These are phyloP conservation scores for Neopelma chrysocephalum DNA, from an alignment of 2,797 vertebrate genomes.

Conservation along the genomic window DNA sequence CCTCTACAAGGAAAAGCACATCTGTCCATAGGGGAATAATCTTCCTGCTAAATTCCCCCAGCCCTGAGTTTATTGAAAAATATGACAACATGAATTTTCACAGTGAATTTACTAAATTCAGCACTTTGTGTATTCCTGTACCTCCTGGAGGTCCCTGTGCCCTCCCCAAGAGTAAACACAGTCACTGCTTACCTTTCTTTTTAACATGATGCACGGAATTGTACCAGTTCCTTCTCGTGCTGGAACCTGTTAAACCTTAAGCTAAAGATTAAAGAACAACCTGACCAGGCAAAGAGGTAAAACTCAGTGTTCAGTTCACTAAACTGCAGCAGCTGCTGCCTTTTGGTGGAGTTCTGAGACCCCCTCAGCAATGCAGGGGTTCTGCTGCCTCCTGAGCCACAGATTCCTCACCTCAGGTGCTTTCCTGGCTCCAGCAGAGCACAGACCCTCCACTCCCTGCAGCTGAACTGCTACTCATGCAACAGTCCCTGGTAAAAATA, in stretches of 20 bases:
- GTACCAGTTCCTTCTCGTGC: neutral
- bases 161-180: neutral
- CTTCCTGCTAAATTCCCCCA: neutral
- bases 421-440: neutral
- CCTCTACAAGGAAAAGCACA: neutral
- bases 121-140: neutral
- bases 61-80: conserved; percentile 42
- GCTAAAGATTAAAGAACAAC: neutral
- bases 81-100: conserved; percentile 35
- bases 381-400: neutral
- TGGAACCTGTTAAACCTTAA: neutral
- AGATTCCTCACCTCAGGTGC: neutral
- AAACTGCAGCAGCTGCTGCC: neutral
- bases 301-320: neutral
- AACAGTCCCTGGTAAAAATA: neutral
- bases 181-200: neutral
- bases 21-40: neutral
- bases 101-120: conserved; percentile 18
- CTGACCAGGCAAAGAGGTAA: neutral
- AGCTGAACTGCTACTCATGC: neutral
- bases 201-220: accelerated
- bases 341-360: neutral
- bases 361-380: neutral
- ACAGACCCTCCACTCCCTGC: neutral
- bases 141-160: neutral